These are phyloP conservation scores for Falcunculus frontatus DNA, from an alignment of 2,113 vertebrate genomes.

Conservation along the genomic window DNA sequence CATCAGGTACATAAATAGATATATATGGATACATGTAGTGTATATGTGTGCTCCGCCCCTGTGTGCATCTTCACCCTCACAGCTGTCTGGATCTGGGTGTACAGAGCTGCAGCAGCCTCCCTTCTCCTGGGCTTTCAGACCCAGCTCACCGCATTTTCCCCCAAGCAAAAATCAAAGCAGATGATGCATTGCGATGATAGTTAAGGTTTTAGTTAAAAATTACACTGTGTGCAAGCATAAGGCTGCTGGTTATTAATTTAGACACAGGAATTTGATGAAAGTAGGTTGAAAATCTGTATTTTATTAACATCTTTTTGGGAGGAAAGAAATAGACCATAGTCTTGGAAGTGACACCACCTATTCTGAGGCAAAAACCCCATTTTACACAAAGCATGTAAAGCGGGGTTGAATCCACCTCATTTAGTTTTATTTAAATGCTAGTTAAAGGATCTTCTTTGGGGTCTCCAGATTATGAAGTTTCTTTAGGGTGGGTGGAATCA, in stretches of 20 bases:
- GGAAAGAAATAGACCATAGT: not conserved
- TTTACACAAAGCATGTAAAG: not conserved
- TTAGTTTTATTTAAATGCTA: not conserved
- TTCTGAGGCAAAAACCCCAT: not conserved
- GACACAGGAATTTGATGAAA: not conserved
- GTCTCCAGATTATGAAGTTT: not conserved
- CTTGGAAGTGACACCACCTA: not conserved
- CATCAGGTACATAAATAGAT: not conserved
- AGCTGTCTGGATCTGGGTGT: not conserved
- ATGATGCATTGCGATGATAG: not conserved
- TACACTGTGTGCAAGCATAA: not conserved
- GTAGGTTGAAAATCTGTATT: not conserved
- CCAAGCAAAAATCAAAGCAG: not conserved
- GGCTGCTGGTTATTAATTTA: not conserved
- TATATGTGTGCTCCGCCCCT: not conserved
- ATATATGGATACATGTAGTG: not conserved
- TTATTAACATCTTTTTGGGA: not conserved
- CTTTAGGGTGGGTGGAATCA: not conserved
- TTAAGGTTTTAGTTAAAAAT: not conserved
- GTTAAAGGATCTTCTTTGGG: not conserved
- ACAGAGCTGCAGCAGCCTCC: not conserved
- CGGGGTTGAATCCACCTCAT: not conserved
- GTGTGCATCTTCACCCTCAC: not conserved
- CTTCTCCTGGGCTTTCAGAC: not conserved
- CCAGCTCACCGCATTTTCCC: not conserved